Base-by-base conservation (phyloP, 1,140 invertebrate genomes). In the Parapsyche elsis region DNA sequence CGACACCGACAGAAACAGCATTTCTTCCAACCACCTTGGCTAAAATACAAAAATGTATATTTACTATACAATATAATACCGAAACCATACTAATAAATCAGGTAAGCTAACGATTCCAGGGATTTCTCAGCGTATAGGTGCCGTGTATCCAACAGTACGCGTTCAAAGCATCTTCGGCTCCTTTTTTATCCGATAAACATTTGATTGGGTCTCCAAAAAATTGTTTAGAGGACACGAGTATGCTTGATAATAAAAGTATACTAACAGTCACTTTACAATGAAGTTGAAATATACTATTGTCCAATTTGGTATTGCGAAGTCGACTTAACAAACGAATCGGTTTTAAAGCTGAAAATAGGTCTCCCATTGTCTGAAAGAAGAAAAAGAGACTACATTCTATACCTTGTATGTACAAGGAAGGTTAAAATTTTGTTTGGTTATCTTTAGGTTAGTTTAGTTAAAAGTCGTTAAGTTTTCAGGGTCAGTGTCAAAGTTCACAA, bases 121-220 rank as follows among this genome's bases (percentile, higher is more conserved):
- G 86, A 78, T 90, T 88, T 80, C 88, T 87, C 1, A 93, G 84
- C 0, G 93, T 94, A 83, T 92, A 95, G 0, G 94, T 95, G 67
- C 94, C 93, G 84, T 93, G 91, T 49, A 94, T 94, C 93, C 93
- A 95, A 86, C 94, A 95, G 84, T 92, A 95, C 21, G 91, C 92
- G 80, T 95, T 92, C 46, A 95, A 90, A 44, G 92, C 90, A 80
- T 93, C 89, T 81, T 88, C 88, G 24, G 88, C 84, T 19, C 84
- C 81, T 53, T 89, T 87, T 24, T 85, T 86, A 14, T 89, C 90
- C 49, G 86, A 85, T 83, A 93, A 90, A 81, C 93, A 94, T 73
- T 92, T 88, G 7, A 94, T 93, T 0, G 92, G 92, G 83, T 93
- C 92, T 0, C 93, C 93, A 61, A 94, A 93, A 84, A 93, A 94